phyloP scores from a whole-genome alignment of 2,113 vertebrate genomes.

The Vulpes ferrilata region DNA sequence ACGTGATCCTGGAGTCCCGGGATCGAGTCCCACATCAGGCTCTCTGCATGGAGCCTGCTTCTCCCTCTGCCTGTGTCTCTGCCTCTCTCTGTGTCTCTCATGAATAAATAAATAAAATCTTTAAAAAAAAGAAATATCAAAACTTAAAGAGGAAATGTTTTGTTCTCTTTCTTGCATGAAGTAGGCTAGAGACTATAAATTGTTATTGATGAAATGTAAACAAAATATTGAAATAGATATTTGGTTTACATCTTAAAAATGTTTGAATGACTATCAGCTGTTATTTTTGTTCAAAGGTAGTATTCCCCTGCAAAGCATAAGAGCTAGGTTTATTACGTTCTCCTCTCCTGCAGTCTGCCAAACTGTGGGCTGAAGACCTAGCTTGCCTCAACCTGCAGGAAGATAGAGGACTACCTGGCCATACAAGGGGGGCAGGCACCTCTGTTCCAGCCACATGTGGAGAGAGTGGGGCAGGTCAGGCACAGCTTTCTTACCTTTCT shows the following conservation, averaged over 20 bases:
- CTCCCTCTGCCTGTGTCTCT: too few relatives aligned
- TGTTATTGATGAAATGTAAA: background rate
- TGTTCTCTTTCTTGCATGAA: background rate
- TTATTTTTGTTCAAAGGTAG: constrained; percentile 8
- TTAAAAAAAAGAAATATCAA: background rate
- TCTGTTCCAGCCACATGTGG: background rate
- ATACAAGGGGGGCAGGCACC: background rate
- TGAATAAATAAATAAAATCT: too few relatives aligned
- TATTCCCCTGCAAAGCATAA: background rate
- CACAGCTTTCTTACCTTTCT: background rate
- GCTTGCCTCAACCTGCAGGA: constrained; percentile 53
- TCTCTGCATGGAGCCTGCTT: too few relatives aligned
- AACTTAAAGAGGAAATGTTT: background rate
- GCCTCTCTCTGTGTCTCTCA: too few relatives aligned
- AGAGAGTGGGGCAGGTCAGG: background rate
- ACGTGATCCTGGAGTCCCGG: too few relatives aligned
- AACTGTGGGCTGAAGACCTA: background rate
- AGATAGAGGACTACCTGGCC: background rate
- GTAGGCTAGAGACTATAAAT: background rate
- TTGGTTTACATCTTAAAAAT: constrained; percentile 3
- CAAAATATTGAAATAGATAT: background rate
- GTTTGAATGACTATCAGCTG: background rate
- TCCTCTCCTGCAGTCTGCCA: background rate
- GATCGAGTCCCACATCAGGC: too few relatives aligned
- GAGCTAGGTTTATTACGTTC: constrained; percentile 46